Evolutionary conservation across 1,140 invertebrate genomes (phyloP).

Genomic region (Drosophila athabasca): DNA sequence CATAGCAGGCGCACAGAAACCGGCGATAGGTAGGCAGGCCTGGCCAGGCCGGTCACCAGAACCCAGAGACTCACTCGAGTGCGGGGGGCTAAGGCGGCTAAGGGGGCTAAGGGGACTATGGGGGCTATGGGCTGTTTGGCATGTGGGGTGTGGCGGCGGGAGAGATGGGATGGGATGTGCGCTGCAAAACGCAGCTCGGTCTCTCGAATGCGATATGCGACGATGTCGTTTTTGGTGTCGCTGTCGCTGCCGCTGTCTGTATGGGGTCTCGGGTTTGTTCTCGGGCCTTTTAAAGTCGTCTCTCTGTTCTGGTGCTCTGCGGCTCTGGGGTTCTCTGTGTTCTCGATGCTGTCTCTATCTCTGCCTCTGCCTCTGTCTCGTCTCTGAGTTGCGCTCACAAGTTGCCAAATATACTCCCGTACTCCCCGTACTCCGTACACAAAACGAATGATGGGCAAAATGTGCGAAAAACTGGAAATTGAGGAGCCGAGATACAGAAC

Average conservation of each 20-base stretch:
- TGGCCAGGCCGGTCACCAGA: constrained; percentile 20
- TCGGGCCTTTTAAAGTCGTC: constrained; percentile 16
- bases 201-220: no score
- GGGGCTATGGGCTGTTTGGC: background rate
- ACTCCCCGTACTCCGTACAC: constrained; percentile 2
- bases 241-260: background rate
- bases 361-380: background rate
- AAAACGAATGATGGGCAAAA: constrained; percentile 29
- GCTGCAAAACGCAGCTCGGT: constrained; percentile 32
- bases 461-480: constrained; percentile 67
- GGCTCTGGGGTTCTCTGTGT: constrained; percentile 13
- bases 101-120: no score
- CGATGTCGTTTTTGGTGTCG: no score
- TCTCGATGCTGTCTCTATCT: constrained; percentile 36
- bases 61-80: constrained; percentile 2
- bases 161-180: background rate
- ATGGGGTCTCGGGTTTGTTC: constrained; percentile 14
- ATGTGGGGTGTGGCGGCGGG: constrained; percentile 14
- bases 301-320: constrained; percentile 8
- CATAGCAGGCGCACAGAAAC: constrained; percentile 76
- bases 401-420: constrained; percentile 69
- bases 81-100: background rate
- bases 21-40: constrained; percentile 34
- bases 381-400: constrained; percentile 47
- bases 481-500: constrained; percentile 53